Evolutionary conservation across 2,888 invertebrate species (phyloP), one percentile per base, ranked within the genome.

Genomic region (Sphaerophoria taeniata): DNA sequence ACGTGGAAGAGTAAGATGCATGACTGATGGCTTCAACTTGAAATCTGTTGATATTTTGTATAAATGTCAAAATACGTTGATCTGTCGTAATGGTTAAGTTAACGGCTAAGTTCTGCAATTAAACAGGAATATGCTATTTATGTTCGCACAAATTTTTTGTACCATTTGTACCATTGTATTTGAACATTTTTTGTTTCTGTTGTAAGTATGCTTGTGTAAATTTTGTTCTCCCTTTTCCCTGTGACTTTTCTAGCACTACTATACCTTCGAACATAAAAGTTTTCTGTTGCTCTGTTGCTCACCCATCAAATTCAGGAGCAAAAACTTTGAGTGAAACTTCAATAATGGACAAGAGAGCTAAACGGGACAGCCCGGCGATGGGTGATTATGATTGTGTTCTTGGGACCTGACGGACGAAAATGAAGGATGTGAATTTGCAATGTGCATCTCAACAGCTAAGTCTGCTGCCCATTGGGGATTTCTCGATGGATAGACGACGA

Each of bases 261-360:
- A 58, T 33, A 71, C 72, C 79, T 84, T 84, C 76, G 84, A 84
- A 84, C 80, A 75, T 71, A 80, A 84, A 84, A 84, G 84, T 84
- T 84, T 72, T 84, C 75, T 84, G 80, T 79, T 72, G 80, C 80
- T 84, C 75, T 84, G 80, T 79, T 72, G 80, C 80, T 80, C 61
- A 80, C 75, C 84, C 84, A 84, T 84, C 84, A 84, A 79, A 80
- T 61, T 60, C 84, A 84, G 84, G 51, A 84, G 83, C 74, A 36
- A 60, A 53, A 84, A 84, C 80, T 84, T 80, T 84, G 84, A 79
- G 72, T 80, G 84, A 84, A 84, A 80, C 84, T 84, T 84, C 84
- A 80, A 84, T 84, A 80, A 75, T 63, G 11, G 43, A 43, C 43
- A 9, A 11, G 71, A 67, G 71, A 67, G 80, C 69, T 71, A 80